Conservation (phyloP, 2,888 invertebrate genomes). For the Calameuta idolon region DNA sequence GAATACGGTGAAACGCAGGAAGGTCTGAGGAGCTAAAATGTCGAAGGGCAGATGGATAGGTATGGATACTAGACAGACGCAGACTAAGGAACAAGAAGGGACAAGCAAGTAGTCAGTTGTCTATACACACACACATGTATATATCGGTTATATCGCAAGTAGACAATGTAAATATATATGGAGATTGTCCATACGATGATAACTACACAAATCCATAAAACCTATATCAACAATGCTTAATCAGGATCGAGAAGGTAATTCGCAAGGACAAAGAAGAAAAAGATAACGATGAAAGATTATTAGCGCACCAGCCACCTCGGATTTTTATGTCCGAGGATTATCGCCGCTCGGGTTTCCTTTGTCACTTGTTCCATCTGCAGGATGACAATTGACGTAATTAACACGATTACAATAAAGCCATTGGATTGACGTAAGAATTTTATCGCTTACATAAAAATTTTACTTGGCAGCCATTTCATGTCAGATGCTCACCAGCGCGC, state of each 20-base stretch:
- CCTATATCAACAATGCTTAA: background rate
- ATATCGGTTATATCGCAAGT: background rate
- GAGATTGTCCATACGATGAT: background rate
- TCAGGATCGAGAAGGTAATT: background rate
- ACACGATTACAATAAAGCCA: background rate
- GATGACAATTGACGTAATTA: background rate
- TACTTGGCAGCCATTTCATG: background rate
- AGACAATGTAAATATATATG: background rate
- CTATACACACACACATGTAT: background rate
- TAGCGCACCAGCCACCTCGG: background rate
- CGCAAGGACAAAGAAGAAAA: background rate
- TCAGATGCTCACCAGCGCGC: background rate
- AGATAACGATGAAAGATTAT: background rate
- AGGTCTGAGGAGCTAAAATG: background rate
- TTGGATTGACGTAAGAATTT: background rate
- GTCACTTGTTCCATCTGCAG: background rate
- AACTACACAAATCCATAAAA: background rate
- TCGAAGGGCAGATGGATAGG: background rate
- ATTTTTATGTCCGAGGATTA: background rate
- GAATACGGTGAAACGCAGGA: background rate
- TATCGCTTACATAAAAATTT: background rate
- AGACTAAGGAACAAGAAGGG: background rate
- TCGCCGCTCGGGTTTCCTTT: background rate
- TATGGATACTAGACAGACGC: background rate
- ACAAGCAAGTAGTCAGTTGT: background rate